phyloP scores from a whole-genome alignment of 2,888 invertebrate genomes.

The Elysia crispata region DNA sequence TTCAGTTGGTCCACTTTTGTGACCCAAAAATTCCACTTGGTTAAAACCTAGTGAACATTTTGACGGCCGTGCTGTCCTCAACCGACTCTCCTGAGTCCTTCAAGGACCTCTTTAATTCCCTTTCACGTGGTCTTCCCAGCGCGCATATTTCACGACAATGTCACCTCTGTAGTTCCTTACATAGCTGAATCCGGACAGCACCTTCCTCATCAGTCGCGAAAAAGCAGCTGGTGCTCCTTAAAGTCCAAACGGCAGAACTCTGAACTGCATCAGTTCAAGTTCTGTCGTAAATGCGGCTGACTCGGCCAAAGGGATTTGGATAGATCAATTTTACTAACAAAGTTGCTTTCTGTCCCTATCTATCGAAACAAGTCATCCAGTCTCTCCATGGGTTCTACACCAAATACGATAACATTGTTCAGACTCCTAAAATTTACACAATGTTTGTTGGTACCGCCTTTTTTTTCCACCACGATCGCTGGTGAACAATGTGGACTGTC shows the following conservation, averaged over 20 bases:
- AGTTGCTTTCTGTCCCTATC: constrained; percentile 44
- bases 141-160: background rate
- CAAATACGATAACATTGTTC: constrained; percentile 56
- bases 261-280: constrained; percentile 28
- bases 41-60: no score
- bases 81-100: constrained; percentile 42
- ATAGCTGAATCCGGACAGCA: background rate
- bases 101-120: background rate
- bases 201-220: constrained; percentile 38
- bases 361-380: constrained; percentile 56
- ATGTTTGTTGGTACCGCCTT: background rate
- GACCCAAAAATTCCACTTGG: no score
- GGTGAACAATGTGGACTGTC: no score
- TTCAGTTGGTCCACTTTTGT: no score
- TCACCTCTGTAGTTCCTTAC: constrained; percentile 40
- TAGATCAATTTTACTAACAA: constrained; percentile 47
- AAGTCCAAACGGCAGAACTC: constrained; percentile 40
- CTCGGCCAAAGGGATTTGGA: constrained; percentile 32
- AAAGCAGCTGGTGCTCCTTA: constrained; percentile 35
- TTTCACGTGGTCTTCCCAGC: constrained; percentile 21
- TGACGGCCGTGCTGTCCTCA: no score
- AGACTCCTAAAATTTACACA: constrained; percentile 34
- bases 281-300: constrained; percentile 33
- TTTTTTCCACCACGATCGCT: no score
- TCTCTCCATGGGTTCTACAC: constrained; percentile 57